Conservation (phyloP, 2,113 vertebrate species). For the Mus musculus region DNA sequence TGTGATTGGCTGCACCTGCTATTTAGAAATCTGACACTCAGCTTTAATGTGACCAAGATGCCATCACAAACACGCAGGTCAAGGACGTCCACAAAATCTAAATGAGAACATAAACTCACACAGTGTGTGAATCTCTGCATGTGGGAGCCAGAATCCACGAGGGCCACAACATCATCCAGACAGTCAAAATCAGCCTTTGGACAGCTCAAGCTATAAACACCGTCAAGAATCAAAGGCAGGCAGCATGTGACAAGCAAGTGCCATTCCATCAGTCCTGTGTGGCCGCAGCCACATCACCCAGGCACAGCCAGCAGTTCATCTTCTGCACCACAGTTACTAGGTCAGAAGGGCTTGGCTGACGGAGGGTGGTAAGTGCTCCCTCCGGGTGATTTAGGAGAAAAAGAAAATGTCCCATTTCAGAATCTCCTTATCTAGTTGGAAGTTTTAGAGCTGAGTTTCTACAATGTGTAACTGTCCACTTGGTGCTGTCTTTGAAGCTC, state of each 20-base stretch:
- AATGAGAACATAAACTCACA: background rate
- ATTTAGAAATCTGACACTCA: background rate
- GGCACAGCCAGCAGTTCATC: background rate
- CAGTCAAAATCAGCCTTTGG: too few relatives aligned
- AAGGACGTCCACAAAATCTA: background rate
- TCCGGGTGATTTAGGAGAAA: background rate
- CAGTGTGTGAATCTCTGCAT: background rate
- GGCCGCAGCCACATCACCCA: background rate
- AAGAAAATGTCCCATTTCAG: background rate
- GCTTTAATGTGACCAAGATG: background rate
- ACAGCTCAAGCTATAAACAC: background rate
- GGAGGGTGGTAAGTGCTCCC: background rate
- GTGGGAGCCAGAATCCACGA: background rate
- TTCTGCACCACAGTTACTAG: background rate
- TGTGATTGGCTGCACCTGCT: background rate
- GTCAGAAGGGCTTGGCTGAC: background rate
- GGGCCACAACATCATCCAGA: background rate
- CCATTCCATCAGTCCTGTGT: background rate
- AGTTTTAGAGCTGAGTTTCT: background rate
- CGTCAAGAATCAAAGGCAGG: background rate
- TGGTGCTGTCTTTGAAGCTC: background rate
- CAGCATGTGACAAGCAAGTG: background rate
- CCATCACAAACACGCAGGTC: background rate
- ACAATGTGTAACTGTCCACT: background rate
- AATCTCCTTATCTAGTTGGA: background rate